Evolutionary conservation across 2,888 invertebrate species (phyloP).

Genomic region (Athripsodes cinereus): DNA sequence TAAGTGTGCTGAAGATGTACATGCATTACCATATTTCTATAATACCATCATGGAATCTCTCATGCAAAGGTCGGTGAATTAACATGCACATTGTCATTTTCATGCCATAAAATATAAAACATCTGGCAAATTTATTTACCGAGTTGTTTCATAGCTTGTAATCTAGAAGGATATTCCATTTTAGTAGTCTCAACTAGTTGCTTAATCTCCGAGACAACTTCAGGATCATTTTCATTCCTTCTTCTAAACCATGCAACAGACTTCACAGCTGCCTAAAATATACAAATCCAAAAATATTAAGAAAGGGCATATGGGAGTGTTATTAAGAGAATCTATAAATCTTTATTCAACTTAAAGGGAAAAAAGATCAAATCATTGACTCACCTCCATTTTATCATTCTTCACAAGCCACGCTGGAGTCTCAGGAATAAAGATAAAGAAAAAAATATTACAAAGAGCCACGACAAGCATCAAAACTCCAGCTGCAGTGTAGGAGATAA

Average conservation of each 20-base stretch:
- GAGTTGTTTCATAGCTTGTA: constrained; percentile 8
- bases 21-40: too few species aligned
- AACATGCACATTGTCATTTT: too few species aligned
- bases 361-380: too few species aligned
- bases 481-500: constrained; percentile 11
- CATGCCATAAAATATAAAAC: too few species aligned
- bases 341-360: too few species aligned
- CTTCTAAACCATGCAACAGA: constrained; percentile 11
- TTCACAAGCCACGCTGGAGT: constrained; percentile 16
- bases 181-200: background rate
- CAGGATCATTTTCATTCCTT: background rate
- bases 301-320: too few species aligned
- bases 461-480: constrained; percentile 9
- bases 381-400: constrained; percentile 17
- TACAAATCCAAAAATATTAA: too few species aligned
- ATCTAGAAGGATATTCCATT: background rate
- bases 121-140: too few species aligned
- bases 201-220: constrained; percentile 3
- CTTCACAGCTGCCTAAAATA: constrained; percentile 5
- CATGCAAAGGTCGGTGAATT: too few species aligned
- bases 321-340: too few species aligned
- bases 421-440: constrained; percentile 15
- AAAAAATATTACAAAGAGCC: constrained; percentile 1
- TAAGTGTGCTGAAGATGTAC: too few species aligned
- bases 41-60: too few species aligned